Base-by-base conservation (phyloP, 2,113 vertebrate species). In the Pseudorectes ferrugineus region DNA sequence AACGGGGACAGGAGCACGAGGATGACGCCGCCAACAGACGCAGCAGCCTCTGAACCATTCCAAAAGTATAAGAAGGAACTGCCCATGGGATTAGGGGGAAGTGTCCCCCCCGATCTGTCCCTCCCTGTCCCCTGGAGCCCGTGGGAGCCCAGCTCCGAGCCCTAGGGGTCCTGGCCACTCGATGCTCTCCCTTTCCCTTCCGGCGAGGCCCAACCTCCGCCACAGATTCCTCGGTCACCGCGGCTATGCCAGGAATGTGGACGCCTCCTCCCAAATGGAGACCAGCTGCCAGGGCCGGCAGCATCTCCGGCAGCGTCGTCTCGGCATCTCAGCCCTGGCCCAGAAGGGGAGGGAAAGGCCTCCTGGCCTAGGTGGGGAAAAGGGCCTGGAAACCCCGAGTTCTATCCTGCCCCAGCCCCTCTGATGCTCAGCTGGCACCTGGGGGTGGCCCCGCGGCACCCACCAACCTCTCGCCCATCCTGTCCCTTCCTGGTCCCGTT, bases 211-310 rank as follows among this genome's bases (percentile, higher is more conserved):
- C 18, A 58, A 14, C 3, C 54, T n/a, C 83, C 3, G 46, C 87
- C 4, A 38, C 93, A 65, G 88, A 96, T 96, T 96, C 95, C 95
- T 95, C 6, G 57, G 95, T 88, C 93, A 92, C 95, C 92, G 7
- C 92, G 77, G 78, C 95, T 97, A 97, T 97, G 95, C 92, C 95
- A 96, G 96, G 96, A 97, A 97, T 97, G 96, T 4, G 62, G 74
- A 35, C 5, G 90, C 88, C 90, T 89, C 96, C 95, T 94, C 92
- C 84, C 75, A 95, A 93, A 97, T 94, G 90, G 54, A 96, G 92
- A 88, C 70, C 96, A 96, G 95, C 96, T 94, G 95, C 92, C 90
- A 54, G 2, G 71, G 62, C 63, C 75, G 1, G 70, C 94, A 88
- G 77, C 94, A 86, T 68, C 93, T 36, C 94, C 29, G 2, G 58